phyloP scores from a whole-genome alignment of 2,797 vertebrate genomes.

The Hirundo rustica region DNA sequence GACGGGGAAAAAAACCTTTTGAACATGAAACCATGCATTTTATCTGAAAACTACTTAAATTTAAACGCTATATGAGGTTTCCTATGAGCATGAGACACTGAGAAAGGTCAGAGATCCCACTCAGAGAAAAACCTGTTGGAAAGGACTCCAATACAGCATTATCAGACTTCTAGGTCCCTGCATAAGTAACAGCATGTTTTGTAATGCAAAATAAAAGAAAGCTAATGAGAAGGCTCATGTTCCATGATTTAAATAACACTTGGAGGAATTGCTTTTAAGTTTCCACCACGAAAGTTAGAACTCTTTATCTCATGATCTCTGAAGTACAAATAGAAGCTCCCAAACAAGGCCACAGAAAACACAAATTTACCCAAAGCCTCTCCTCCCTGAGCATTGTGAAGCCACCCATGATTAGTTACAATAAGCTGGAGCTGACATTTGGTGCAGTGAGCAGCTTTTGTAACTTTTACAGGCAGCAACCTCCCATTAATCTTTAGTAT shows the following conservation, averaged over 20 bases:
- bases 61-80: background rate
- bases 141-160: background rate
- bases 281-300: background rate
- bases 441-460: background rate
- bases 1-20: background rate
- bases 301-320: background rate
- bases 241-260: background rate
- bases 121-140: background rate
- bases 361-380: background rate
- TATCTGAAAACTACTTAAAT: background rate
- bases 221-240: background rate
- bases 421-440: background rate
- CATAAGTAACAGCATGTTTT: background rate
- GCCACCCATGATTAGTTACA: background rate
- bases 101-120: background rate
- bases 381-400: background rate
- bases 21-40: background rate
- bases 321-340: background rate
- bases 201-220: background rate
- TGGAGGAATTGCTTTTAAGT: background rate
- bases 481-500: background rate
- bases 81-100: background rate
- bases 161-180: background rate
- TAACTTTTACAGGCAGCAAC: background rate
- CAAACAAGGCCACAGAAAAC: background rate